Conservation (phyloP, 2,888 invertebrate genomes). For the Ligdia adustata region DNA sequence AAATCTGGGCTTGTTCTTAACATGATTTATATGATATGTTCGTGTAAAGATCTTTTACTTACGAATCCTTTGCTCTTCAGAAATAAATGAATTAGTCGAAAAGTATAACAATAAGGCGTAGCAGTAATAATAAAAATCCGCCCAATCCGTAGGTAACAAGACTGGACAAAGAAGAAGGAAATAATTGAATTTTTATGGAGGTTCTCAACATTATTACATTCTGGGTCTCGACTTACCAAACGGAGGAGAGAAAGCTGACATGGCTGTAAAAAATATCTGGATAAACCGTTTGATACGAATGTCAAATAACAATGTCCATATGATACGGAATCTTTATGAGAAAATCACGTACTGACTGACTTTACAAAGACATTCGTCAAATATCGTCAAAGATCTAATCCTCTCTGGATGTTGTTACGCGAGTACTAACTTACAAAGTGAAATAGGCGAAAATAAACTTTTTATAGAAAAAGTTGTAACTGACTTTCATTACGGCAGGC, state of each 20-base stretch:
- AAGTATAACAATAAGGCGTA: constrained; percentile 45
- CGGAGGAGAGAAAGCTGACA: constrained; percentile 49
- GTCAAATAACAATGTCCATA: constrained; percentile 59
- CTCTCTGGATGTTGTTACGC: no score
- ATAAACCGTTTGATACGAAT: constrained; percentile 44
- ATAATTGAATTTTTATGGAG: constrained; percentile 61
- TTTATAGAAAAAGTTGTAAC: no score
- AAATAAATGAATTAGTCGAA: constrained; percentile 44
- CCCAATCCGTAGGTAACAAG: constrained; percentile 45
- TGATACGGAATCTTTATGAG: constrained; percentile 49
- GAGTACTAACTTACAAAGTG: no score
- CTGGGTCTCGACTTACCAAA: constrained; percentile 48
- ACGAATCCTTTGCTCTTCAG: no score
- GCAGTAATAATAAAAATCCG: constrained; percentile 42
- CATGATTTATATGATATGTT: no score
- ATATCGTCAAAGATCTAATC: no score
- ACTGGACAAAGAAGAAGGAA: constrained; percentile 43
- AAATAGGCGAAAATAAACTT: no score
- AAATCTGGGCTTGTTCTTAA: no score
- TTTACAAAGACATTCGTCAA: no score
- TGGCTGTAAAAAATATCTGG: constrained; percentile 46
- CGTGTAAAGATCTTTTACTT: no score
- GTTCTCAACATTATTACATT: constrained; percentile 55
- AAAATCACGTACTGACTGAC: no score
- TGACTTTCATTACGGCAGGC: no score